Evolutionary conservation across 2,888 invertebrate genomes (phyloP), one percentile per base, ranked within the genome.

Genomic region (Serripes groenlandicus): DNA sequence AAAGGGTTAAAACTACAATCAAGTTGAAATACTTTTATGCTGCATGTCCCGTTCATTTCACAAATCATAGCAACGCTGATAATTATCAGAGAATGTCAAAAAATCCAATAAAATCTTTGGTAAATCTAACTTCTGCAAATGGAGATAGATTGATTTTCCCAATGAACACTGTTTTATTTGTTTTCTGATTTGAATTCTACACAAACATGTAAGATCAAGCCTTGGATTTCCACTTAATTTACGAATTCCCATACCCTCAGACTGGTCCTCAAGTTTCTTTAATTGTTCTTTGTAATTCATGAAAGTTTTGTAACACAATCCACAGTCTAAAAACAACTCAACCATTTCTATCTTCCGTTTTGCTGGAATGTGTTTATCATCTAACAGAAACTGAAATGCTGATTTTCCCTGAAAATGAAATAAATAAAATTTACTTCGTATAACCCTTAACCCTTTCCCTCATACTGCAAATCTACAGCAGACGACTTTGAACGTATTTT

Each of bases 31-130:
- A n/a, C n/a, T n/a, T n/a, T n/a, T n/a, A n/a, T n/a, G n/a, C n/a
- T n/a, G n/a, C n/a, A n/a, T n/a, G n/a, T n/a, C n/a, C n/a, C n/a
- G n/a, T n/a, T n/a, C n/a, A n/a, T n/a, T n/a, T 66, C 66, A 66
- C 34, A 9, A 11, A 23, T 35, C 34, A 52, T 52, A 42, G 9
- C 49, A 5, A 1, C 26, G 35, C 21, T 52, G 5, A 35, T 9
- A 42, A 4, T 42, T 5, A 60, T 74, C 64, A n/a, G 52, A n/a
- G 49, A 74, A 74, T n/a, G 74, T 62, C 35, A 75, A 23, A 52
- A 52, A 75, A 3, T 75, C 75, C n/a, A 68, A 11, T 4, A 75
- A 32, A 26, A 66, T 18, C 37, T 56, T 66, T 23, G 75, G 75
- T 2, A 75, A 35, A 15, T 35, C 35, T 18, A 75, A 32, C 35